A percentile compares a stretch with the other conserved stretches of the same genome.
These are phyloP conservation scores for Thymelicus acteon DNA, from an alignment of 2,888 invertebrate species.

Conservation along the genomic window DNA sequence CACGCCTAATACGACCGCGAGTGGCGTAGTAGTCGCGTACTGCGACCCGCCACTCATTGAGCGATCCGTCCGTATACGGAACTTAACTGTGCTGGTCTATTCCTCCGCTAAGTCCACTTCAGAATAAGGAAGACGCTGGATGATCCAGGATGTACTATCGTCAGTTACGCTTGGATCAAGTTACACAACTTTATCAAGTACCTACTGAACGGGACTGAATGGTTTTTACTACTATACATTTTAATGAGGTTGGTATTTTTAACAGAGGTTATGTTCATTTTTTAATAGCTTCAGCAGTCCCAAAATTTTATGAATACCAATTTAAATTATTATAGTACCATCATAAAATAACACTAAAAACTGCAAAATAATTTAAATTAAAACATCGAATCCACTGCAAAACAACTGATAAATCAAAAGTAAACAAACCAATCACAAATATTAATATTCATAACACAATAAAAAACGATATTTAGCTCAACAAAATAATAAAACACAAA, in stretches of 20 bases:
- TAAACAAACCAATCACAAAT: too few relatives aligned
- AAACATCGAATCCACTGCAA: too few relatives aligned
- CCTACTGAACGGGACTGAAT: not conserved
- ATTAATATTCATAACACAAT: too few relatives aligned
- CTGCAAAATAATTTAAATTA: too few relatives aligned
- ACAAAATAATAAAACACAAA: slow-evolving; percentile 9
- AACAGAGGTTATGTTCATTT: not conserved
- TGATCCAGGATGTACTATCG: slow-evolving; percentile 15
- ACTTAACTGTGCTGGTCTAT: slow-evolving; percentile 28
- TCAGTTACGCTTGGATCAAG: slow-evolving; percentile 1
- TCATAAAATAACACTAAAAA: too few relatives aligned
- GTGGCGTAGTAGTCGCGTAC: slow-evolving; percentile 23
- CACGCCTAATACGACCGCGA: slow-evolving; percentile 61
- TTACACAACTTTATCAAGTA: slow-evolving; percentile 3
- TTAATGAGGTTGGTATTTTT: not conserved
- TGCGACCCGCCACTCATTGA: slow-evolving; percentile 24
- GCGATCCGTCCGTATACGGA: slow-evolving; percentile 21
- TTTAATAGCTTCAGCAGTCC: too few relatives aligned
- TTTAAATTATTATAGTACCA: too few relatives aligned
- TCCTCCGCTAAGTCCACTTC: slow-evolving; percentile 10
- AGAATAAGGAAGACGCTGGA: slow-evolving; percentile 15
- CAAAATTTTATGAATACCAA: too few relatives aligned
- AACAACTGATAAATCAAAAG: too few relatives aligned
- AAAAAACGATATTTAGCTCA: not conserved
- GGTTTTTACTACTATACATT: not conserved